Conservation (phyloP, 2,888 invertebrate species). For the Nymphalis polychloros region DNA sequence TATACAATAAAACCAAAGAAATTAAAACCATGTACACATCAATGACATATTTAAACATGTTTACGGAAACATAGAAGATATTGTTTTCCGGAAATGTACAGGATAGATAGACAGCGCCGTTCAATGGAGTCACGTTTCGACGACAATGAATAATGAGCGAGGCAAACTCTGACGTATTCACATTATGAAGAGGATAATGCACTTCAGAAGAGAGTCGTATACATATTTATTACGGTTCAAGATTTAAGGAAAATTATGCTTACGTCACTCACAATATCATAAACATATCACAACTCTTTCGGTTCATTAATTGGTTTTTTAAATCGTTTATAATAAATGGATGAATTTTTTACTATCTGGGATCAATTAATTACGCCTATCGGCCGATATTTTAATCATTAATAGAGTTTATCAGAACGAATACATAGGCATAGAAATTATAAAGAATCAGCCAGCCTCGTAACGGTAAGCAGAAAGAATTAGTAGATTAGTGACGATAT, state of each 20-base stretch:
- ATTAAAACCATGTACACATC: not conserved
- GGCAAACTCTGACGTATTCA: constrained; percentile 14
- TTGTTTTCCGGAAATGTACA: constrained; percentile 6
- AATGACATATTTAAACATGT: not conserved
- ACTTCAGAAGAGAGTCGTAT: constrained; percentile 10
- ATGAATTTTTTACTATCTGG: too few relatives aligned
- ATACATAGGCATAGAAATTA: too few relatives aligned
- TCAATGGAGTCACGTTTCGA: constrained; percentile 22
- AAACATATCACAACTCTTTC: not conserved
- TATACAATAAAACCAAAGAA: too few relatives aligned
- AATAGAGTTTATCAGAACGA: too few relatives aligned
- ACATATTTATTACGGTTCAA: constrained; percentile 10
- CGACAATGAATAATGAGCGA: constrained; percentile 24
- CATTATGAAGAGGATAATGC: constrained; percentile 19
- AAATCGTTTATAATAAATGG: too few relatives aligned
- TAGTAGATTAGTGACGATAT: too few relatives aligned
- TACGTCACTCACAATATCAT: constrained; percentile 7
- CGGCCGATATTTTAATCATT: too few relatives aligned
- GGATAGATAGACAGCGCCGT: not conserved
- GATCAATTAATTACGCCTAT: too few relatives aligned
- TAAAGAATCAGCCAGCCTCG: too few relatives aligned
- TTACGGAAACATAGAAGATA: constrained; percentile 4
- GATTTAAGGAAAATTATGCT: constrained; percentile 17
- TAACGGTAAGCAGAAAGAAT: too few relatives aligned
- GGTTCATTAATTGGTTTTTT: not conserved